Evolutionary conservation across 2,113 vertebrate genomes (phyloP).

Genomic region (Ictalurus furcatus): DNA sequence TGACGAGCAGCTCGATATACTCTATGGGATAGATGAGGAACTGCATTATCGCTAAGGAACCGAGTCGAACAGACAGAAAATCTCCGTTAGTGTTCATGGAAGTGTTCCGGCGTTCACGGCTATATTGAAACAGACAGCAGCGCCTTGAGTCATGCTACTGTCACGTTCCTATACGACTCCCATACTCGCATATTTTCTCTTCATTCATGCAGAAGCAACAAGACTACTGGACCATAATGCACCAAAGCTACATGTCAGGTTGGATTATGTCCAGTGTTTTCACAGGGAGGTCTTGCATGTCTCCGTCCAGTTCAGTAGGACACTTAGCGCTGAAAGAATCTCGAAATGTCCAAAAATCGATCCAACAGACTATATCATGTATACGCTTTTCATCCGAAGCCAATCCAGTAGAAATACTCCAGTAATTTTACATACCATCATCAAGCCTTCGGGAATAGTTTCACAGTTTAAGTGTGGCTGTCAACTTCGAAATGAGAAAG

Average conservation of each 20-base stretch:
- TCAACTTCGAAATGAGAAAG: background rate
- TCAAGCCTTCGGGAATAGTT: background rate
- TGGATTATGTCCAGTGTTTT: constrained; percentile 46
- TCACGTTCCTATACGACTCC: constrained; percentile 1
- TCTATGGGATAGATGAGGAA: constrained; percentile 13
- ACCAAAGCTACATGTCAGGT: constrained; percentile 41
- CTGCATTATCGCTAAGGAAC: constrained; percentile 17
- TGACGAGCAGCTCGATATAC: constrained; percentile 35
- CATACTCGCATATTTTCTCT: background rate
- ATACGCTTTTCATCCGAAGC: background rate
- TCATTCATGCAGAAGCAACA: constrained; percentile 40
- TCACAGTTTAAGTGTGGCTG: background rate
- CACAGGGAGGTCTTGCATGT: constrained; percentile 23
- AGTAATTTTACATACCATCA: background rate
- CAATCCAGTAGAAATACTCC: background rate
- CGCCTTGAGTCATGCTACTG: background rate
- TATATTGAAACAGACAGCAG: background rate
- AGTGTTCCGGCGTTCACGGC: background rate
- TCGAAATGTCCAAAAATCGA: too few relatives aligned
- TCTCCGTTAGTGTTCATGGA: background rate
- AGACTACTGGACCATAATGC: constrained; percentile 41
- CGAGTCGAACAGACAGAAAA: constrained; percentile 18
- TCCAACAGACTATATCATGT: background rate
- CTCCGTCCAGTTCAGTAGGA: constrained; percentile 8
- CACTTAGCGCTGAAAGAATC: too few relatives aligned